These are phyloP conservation scores for Thalpophila matura DNA, from an alignment of 2,888 invertebrate species.

Conservation along the genomic window DNA sequence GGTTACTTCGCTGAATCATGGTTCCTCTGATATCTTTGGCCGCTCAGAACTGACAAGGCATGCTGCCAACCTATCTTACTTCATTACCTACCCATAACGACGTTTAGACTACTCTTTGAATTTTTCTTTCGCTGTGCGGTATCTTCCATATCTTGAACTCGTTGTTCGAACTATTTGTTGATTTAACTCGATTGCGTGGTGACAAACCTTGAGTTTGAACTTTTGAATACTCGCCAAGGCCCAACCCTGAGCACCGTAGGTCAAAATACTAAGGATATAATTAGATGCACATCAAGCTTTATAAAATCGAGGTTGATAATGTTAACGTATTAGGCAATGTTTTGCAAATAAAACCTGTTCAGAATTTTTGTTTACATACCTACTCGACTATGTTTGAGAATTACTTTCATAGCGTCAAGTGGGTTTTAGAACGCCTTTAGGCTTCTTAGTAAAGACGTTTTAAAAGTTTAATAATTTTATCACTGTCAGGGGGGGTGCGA, in stretches of 20 bases:
- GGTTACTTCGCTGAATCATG: constrained; percentile 45
- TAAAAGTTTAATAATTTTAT: constrained; percentile 36
- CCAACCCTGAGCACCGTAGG: constrained; percentile 31
- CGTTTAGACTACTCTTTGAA: background rate
- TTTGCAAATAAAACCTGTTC: constrained; percentile 29
- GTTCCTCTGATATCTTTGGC: constrained; percentile 43
- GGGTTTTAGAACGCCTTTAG: constrained; percentile 45
- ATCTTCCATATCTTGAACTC: constrained; percentile 20
- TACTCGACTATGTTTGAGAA: constrained; percentile 29
- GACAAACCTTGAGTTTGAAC: constrained; percentile 55
- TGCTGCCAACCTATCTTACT: constrained; percentile 32
- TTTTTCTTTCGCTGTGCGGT: constrained; percentile 24
- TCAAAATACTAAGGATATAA: constrained; percentile 42
- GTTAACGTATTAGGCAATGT: constrained; percentile 16
- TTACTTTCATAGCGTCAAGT: constrained; percentile 46
- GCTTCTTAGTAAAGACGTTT: constrained; percentile 29
- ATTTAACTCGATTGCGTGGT: constrained; percentile 13
- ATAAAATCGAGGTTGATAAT: constrained; percentile 20
- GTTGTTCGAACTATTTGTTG: no score
- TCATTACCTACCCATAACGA: no score
- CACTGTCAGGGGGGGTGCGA: no score
- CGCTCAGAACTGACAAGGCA: constrained; percentile 36
- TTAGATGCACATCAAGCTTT: constrained; percentile 10
- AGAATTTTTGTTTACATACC: constrained; percentile 26
- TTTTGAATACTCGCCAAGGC: constrained; percentile 53